Evolutionary conservation across 2,797 vertebrate species (phyloP).

Genomic region (Astyanax mexicanus): DNA sequence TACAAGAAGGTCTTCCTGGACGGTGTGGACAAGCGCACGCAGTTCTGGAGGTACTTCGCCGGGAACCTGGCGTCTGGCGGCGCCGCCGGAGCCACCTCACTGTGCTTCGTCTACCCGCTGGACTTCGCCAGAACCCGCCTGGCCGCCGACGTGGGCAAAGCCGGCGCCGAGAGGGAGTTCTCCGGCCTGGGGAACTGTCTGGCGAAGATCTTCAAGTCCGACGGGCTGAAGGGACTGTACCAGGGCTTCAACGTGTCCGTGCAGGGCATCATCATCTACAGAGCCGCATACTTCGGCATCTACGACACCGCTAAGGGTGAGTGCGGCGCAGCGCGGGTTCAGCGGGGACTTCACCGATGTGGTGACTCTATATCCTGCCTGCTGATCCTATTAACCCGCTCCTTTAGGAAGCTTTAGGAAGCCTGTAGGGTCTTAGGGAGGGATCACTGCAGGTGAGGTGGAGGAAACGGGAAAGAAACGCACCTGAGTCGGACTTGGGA

Average conservation of each 20-base stretch:
- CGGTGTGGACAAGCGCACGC: conserved; percentile 77
- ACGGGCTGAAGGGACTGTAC: conserved; percentile 78
- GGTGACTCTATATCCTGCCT: neutral
- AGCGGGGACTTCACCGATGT: accelerated
- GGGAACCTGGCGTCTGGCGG: conserved; percentile 80
- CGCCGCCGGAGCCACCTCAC: conserved; percentile 80
- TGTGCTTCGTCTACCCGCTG: conserved; percentile 82
- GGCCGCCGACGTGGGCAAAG: conserved; percentile 81
- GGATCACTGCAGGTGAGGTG: neutral
- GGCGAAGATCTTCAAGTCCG: conserved; percentile 75
- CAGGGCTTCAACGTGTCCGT: conserved; percentile 83
- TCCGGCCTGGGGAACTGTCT: conserved; percentile 77
- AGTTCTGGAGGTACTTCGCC: conserved; percentile 83
- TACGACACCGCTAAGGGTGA: conserved; percentile 87
- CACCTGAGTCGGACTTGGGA: neutral
- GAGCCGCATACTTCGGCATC: conserved; percentile 87
- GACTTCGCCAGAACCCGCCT: conserved; percentile 81
- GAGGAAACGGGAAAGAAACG: neutral
- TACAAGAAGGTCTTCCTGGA: conserved; percentile 83
- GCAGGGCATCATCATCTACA: conserved; percentile 88
- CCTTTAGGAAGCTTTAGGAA: neutral
- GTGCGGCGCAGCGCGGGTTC: conserved; percentile 17
- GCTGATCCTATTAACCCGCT: neutral
- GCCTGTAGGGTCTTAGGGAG: neutral
- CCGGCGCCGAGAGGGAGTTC: conserved; percentile 72